Percentiles rank a stretch among this genome's conserved stretches.
Evolutionary conservation across 2,888 invertebrate genomes (phyloP).

Genomic region (Lymantria monacha): DNA sequence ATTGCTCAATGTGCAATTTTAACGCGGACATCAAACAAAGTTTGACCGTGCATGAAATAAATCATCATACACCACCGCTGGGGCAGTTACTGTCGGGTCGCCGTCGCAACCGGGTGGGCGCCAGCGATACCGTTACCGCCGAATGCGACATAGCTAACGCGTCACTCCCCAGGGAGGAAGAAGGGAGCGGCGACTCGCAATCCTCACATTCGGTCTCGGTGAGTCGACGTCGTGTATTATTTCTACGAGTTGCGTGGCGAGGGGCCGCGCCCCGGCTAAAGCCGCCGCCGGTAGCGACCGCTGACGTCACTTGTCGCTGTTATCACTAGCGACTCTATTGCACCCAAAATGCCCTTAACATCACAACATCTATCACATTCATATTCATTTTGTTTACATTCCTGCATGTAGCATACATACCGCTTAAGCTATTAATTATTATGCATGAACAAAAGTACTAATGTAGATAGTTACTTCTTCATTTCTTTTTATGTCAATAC

Average conservation of each 20-base stretch:
- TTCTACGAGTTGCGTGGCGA: conserved; percentile 35
- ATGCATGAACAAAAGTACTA: neutral
- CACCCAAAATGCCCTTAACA: conserved; percentile 37
- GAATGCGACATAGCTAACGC: conserved; percentile 44
- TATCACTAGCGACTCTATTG: conserved; percentile 41
- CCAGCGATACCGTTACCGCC: conserved; percentile 82
- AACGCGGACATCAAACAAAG: conserved; percentile 96
- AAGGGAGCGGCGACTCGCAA: conserved; percentile 76
- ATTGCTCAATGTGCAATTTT: conserved; percentile 94
- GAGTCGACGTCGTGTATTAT: conserved; percentile 42
- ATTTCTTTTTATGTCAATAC: too few species aligned
- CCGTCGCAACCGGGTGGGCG: conserved; percentile 89
- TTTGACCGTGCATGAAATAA: conserved; percentile 94
- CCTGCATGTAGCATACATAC: conserved; percentile 6
- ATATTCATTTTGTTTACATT: conserved; percentile 45
- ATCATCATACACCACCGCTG: conserved; percentile 92
- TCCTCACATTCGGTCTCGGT: conserved; percentile 72
- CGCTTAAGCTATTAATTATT: neutral
- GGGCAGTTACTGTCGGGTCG: conserved; percentile 83
- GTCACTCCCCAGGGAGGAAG: conserved; percentile 69
- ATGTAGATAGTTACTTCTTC: too few species aligned
- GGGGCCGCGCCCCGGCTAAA: conserved; percentile 50
- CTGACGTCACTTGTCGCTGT: conserved; percentile 64
- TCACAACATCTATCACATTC: conserved; percentile 47
- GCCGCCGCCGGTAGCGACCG: conserved; percentile 36